Conservation (phyloP, 1,140 invertebrate genomes). For the Coelopa frigida region DNA sequence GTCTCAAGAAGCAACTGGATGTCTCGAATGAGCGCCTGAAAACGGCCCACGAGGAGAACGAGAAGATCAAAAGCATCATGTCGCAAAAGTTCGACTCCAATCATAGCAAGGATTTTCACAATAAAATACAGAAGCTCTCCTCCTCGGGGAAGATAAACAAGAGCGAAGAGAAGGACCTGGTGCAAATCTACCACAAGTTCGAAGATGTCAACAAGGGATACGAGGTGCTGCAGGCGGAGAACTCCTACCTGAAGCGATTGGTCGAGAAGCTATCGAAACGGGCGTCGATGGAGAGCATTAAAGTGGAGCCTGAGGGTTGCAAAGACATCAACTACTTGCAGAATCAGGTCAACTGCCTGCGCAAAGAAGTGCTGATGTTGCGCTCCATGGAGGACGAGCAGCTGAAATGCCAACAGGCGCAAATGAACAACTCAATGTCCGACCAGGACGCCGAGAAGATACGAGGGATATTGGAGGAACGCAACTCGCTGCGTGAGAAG, state of each 20-base stretch:
- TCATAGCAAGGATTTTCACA: constrained; percentile 18
- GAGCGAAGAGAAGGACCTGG: constrained; percentile 24
- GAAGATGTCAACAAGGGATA: constrained; percentile 33
- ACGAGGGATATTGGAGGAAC: constrained; percentile 25
- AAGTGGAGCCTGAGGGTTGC: constrained; percentile 27
- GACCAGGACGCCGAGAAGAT: constrained; percentile 22
- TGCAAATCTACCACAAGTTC: constrained; percentile 19
- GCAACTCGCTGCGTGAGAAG: constrained; percentile 26
- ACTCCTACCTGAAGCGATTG: constrained; percentile 27
- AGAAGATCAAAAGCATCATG: constrained; percentile 33
- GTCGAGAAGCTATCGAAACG: constrained; percentile 31
- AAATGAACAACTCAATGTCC: neutral
- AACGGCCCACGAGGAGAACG: constrained; percentile 18
- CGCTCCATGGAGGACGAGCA: constrained; percentile 27
- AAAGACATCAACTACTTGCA: constrained; percentile 29
- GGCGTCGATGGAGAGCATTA: constrained; percentile 18
- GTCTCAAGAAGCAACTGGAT: constrained; percentile 20
- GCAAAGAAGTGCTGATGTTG: constrained; percentile 25
- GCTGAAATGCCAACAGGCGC: neutral
- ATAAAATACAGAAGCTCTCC: constrained; percentile 28
- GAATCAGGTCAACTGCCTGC: constrained; percentile 26
- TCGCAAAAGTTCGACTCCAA: constrained; percentile 25
- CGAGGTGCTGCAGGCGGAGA: constrained; percentile 31
- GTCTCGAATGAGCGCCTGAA: constrained; percentile 18
- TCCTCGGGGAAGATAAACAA: constrained; percentile 23